phyloP scores from a whole-genome alignment of 2,797 vertebrate species.

The Antennarius maculatus region DNA sequence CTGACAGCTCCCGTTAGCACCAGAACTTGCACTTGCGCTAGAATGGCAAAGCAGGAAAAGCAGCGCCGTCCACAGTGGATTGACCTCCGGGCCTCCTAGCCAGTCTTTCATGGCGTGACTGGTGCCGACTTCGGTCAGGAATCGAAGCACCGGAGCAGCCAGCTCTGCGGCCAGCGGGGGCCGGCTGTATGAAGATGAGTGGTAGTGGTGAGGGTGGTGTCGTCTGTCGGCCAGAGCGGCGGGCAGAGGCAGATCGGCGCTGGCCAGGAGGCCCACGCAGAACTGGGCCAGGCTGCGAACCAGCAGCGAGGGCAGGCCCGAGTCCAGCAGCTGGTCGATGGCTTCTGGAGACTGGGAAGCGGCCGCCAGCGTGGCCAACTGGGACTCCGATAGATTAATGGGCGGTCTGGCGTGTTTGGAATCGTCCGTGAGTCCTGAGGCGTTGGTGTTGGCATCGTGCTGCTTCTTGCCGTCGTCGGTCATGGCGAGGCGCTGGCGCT shows the following conservation, averaged over 20 bases:
- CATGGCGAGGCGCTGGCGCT: conserved; percentile 90
- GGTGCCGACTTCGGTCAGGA: conserved; percentile 97
- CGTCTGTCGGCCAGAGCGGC: conserved; percentile 85
- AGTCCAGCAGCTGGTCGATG: conserved; percentile 95
- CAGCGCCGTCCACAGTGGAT: conserved; percentile 96
- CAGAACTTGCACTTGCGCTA: conserved; percentile 85
- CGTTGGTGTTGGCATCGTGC: conserved; percentile 76
- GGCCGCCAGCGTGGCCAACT: conserved; percentile 92
- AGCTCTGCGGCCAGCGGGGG: conserved; percentile 90
- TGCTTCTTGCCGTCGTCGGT: conserved; percentile 94
- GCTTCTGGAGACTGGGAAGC: conserved; percentile 97
- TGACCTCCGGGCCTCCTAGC: conserved; percentile 97
- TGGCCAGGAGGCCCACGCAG: conserved; percentile 90
- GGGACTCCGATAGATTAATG: conserved; percentile 89
- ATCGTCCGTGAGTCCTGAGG: conserved; percentile 91
- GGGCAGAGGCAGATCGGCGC: conserved; percentile 86
- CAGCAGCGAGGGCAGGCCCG: conserved; percentile 92
- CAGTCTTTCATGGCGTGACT: conserved; percentile 99
- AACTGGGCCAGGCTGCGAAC: conserved; percentile 94
- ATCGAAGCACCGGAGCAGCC: conserved; percentile 93
- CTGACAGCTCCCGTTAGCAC: conserved; percentile 57
- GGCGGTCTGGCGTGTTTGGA: conserved; percentile 94
- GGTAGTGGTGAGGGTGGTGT: conserved; percentile 85
- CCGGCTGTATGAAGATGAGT: conserved; percentile 75
- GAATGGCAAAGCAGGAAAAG: conserved; percentile 97